These are phyloP conservation scores for Drosophila santomea DNA, from an alignment of 1,140 invertebrate genomes.

Conservation along the genomic window DNA sequence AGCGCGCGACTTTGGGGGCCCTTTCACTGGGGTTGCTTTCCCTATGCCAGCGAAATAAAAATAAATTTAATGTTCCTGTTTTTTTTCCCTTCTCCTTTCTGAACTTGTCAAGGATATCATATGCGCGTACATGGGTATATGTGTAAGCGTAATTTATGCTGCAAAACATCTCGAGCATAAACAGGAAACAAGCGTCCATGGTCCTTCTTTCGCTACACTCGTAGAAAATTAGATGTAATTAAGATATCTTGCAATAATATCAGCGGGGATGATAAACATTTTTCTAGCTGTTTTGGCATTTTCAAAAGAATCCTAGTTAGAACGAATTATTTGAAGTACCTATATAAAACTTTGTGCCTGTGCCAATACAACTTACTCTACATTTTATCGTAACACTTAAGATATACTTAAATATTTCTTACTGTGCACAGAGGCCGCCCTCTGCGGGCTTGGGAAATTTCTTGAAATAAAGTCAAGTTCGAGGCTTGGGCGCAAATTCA, in stretches of 20 bases:
- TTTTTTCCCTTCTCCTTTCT: conserved; percentile 45
- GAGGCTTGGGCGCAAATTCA: conserved; percentile 73
- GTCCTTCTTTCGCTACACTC: conserved; percentile 12
- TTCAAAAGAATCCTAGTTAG: too few relatives aligned
- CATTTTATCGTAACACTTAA: too few relatives aligned
- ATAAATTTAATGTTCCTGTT: conserved; percentile 83
- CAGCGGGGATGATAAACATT: too few relatives aligned
- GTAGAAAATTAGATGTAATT: background rate
- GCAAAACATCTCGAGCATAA: conserved; percentile 76
- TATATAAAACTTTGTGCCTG: too few relatives aligned
- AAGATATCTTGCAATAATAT: too few relatives aligned
- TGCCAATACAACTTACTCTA: too few relatives aligned
- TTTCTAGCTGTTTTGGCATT: too few relatives aligned
- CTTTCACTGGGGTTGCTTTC: conserved; percentile 59
- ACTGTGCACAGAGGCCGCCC: background rate
- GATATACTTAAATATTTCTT: background rate
- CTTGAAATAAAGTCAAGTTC: conserved; percentile 56
- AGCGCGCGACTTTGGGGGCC: conserved; percentile 54
- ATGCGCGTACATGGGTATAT: conserved; percentile 13
- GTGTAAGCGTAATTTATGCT: conserved; percentile 74
- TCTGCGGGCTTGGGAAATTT: background rate
- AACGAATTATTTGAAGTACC: too few relatives aligned
- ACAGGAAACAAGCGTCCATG: conserved; percentile 70
- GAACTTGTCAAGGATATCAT: conserved; percentile 66
- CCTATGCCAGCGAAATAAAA: conserved; percentile 60